Percentiles rank a stretch among this genome's conserved stretches.
These are phyloP conservation scores for Holothuria glaberrima DNA, from an alignment of 35 echinoderm and acorn worm species.

Conservation along the genomic window DNA sequence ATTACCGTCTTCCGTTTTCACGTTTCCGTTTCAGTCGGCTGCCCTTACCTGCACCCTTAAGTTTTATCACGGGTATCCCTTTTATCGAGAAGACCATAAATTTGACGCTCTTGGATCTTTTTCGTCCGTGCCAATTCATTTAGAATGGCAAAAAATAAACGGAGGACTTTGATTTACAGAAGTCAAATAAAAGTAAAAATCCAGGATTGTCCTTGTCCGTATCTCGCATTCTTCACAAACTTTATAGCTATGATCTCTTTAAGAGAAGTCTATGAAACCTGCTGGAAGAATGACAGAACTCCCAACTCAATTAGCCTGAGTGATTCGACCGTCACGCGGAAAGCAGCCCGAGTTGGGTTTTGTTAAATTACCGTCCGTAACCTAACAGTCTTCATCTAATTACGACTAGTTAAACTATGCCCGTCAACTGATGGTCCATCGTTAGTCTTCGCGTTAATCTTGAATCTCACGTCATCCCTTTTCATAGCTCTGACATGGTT, in stretches of 20 bases:
- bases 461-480: conserved; percentile 3
- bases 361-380: conserved; percentile 35
- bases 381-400: conserved; percentile 3
- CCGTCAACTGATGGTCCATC: not conserved
- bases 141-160: too few species aligned
- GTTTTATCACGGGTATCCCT: too few species aligned
- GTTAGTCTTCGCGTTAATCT: conserved; percentile 22
- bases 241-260: conserved; percentile 45
- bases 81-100: too few species aligned
- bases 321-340: conserved; percentile 36
- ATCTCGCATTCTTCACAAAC: not conserved
- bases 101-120: too few species aligned
- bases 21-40: too few species aligned
- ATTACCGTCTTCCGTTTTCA: too few species aligned
- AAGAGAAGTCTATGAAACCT: conserved; percentile 20
- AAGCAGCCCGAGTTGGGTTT: not conserved
- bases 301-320: conserved; percentile 45
- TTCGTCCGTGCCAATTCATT: too few species aligned
- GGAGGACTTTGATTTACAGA: too few species aligned
- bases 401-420: conserved; percentile 12
- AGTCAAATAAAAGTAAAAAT: too few species aligned
- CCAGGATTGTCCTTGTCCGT: too few species aligned
- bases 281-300: conserved; percentile 8
- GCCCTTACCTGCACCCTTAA: too few species aligned
- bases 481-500: conserved; percentile 31